Evolutionary conservation across 1,140 invertebrate species (phyloP).

Genomic region (Drosophila lini): DNA sequence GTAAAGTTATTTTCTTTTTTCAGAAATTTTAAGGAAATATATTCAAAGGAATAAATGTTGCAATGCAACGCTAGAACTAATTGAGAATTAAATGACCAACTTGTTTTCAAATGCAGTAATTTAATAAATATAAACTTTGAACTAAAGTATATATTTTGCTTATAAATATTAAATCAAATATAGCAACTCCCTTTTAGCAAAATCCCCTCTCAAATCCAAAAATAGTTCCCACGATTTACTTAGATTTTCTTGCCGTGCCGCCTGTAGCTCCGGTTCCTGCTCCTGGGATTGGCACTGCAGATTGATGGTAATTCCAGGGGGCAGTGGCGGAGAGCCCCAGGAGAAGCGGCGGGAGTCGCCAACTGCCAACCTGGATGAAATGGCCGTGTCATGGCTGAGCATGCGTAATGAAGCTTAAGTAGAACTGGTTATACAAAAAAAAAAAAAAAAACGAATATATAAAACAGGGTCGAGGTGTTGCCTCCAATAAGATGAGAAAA

Average conservation of each 20-base stretch:
- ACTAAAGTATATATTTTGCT: neutral
- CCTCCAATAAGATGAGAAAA: conserved; percentile 24
- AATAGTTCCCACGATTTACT: too few species aligned
- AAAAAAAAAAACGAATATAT: neutral
- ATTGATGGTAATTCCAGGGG: conserved; percentile 46
- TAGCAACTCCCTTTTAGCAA: rapidly evolving
- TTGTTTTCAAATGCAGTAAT: neutral
- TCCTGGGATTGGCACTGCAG: conserved; percentile 52
- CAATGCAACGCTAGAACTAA: too few species aligned
- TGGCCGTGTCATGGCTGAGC: conserved; percentile 76
- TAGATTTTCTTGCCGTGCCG: conserved; percentile 1
- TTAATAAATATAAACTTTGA: neutral
- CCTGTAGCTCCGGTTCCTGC: conserved; percentile 47
- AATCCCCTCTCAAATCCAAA: neutral
- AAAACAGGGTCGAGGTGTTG: conserved; percentile 29
- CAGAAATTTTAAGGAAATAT: too few species aligned
- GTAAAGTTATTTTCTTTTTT: too few species aligned
- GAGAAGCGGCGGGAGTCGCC: conserved; percentile 16
- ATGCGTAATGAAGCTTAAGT: conserved; percentile 82
- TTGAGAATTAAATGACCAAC: too few species aligned
- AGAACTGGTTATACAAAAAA: conserved; percentile 73
- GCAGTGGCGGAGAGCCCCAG: neutral
- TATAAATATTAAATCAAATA: neutral
- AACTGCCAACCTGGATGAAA: conserved; percentile 44
- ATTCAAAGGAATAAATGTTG: too few species aligned